phyloP scores from a whole-genome alignment of 2,888 invertebrate genomes.

The Melinopterus prodromus region DNA sequence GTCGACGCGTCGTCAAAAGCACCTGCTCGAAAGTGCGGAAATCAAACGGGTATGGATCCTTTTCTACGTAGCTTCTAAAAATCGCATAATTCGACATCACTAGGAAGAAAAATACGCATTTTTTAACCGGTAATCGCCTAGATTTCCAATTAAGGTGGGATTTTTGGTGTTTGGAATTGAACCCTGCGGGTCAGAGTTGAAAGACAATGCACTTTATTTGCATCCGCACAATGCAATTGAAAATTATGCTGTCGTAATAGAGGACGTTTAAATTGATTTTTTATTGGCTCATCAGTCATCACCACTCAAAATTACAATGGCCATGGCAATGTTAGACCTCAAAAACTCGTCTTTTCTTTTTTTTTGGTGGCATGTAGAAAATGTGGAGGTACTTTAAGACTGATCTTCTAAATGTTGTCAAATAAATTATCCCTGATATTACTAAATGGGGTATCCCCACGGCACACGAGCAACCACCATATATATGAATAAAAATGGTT shows the following conservation, averaged over 20 bases:
- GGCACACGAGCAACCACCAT: neutral
- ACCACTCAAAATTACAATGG: too few species aligned
- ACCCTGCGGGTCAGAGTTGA: neutral
- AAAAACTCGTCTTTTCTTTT: too few species aligned
- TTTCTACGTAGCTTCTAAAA: neutral
- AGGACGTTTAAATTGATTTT: too few species aligned
- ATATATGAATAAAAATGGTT: slow-evolving; percentile 32
- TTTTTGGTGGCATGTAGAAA: too few species aligned
- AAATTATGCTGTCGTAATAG: too few species aligned
- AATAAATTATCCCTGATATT: neutral
- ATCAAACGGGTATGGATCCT: too few species aligned
- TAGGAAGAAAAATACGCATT: neutral
- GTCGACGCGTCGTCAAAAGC: neutral
- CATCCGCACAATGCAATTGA: neutral
- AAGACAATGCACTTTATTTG: neutral
- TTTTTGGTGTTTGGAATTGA: neutral
- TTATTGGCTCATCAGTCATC: too few species aligned
- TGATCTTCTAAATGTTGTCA: neutral
- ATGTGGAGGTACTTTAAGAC: too few species aligned
- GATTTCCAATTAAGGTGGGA: neutral
- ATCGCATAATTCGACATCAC: neutral
- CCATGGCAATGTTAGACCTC: too few species aligned
- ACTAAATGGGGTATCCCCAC: neutral
- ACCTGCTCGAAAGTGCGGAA: neutral
- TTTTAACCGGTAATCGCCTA: neutral